Percentiles rank a stretch among this genome's conserved stretches.
phyloP scores from a whole-genome alignment of 1,140 invertebrate species.

The Homalodisca vitripennis region DNA sequence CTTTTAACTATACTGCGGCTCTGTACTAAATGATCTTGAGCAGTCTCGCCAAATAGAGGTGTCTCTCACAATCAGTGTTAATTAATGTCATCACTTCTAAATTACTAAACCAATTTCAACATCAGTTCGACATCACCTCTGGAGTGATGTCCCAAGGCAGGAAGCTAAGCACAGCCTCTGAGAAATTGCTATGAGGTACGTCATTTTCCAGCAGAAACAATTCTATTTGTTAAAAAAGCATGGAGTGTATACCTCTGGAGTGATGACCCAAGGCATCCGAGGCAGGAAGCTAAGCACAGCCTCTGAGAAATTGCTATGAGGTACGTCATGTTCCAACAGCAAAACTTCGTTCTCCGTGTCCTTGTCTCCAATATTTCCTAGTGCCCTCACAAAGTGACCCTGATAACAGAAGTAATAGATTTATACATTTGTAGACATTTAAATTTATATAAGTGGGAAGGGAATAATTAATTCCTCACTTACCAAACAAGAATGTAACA shows the following conservation, averaged over 20 bases:
- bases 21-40: no score
- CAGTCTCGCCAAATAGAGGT: no score
- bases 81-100: no score
- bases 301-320: slow-evolving; percentile 92
- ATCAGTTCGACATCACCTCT: no score
- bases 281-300: slow-evolving; percentile 92
- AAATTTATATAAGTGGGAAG: no score
- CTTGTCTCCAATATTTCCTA: slow-evolving; percentile 82
- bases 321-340: slow-evolving; percentile 95
- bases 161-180: slow-evolving; percentile 89
- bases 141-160: slow-evolving; percentile 86
- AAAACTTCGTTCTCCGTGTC: slow-evolving; percentile 95
- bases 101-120: no score
- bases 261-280: slow-evolving; percentile 85
- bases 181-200: slow-evolving; percentile 93
- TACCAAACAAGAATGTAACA: no score
- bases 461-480: no score
- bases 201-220: slow-evolving; percentile 95
- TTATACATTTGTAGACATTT: no score
- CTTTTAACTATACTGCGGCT: no score
- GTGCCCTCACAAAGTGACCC: slow-evolving; percentile 85
- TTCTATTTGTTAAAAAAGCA: no score
- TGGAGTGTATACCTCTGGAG: slow-evolving; percentile 49
- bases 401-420: slow-evolving; percentile 43
- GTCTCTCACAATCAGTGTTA: no score